Evolutionary conservation across 2,888 invertebrate species (phyloP), one percentile per base, ranked within the genome.

Genomic region (Dendrolimus houi): DNA sequence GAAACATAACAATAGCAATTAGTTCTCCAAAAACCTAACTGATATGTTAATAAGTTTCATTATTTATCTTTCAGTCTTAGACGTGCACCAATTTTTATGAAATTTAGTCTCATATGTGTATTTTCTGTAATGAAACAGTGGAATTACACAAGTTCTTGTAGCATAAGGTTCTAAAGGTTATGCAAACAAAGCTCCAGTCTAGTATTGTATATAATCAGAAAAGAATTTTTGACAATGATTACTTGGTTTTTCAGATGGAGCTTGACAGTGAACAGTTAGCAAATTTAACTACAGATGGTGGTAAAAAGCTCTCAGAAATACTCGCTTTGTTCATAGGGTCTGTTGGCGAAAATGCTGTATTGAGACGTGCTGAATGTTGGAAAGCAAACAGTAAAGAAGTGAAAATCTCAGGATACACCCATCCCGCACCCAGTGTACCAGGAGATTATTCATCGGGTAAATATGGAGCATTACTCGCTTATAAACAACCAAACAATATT

Each of bases 341-440:
- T 57, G 92, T 99, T 7, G 98, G 98, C 1, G 99, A 99, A 86
- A 99, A 99, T 84, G 96, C 98, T 53, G 87, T 92, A 2, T 83
- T 97, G 8, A 92, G 94, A 57, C 92, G 98, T 60, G 98, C 96
- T 0, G 90, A 96, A 52, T 95, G 95, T 75, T 92, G 96, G 80
- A 95, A 93, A 77, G 92, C 93, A 0, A 89, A 90, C 61, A 71
- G 59, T 55, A 76, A 76, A 41, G 87, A 87, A 60, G 79, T 90
- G 1, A 84, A 81, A 64, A 85, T 98, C 13, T 84, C 93, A 59
- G 95, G 95, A 42, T 96, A 94, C 74, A 94, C 97, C 0, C 98
- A 98, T 88, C 96, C 97, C 0, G 92, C 95, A 9, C 92, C 93
- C 1, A 65, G 88, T 9, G 57, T 77, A 6, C 75, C 86, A 0